Evolutionary conservation across 2,888 invertebrate genomes (phyloP), one percentile per base, ranked within the genome.

Genomic region (Laspeyria flexula): DNA sequence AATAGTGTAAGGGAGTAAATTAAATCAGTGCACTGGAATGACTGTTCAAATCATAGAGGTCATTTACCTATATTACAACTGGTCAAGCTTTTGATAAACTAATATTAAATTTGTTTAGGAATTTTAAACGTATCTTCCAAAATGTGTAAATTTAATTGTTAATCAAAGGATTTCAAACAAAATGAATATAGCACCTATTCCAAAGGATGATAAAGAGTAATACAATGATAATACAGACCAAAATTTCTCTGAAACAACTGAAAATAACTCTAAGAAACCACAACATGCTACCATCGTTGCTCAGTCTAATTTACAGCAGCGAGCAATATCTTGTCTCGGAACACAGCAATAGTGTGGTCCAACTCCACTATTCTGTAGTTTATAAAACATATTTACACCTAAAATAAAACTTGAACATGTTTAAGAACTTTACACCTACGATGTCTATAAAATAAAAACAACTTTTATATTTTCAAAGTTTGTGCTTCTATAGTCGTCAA

Each of bases 301-400:
- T 35, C 18, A 18, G 18, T 33, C 16, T 21, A 33, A 34, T 23
- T 30, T 31, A 27, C 29, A 35, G 11, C 16, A 35, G 18, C 16
- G n/a, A 10, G 11, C 34, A 4, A n/a, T 35, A 1, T n/a, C 34
- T 35, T 18, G n/a, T 35, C 18, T 18, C 5, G 18, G 18, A 18
- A 25, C 25, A 9, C 15, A 37, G 37, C 27, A 10, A 13, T 39
- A 15, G 25, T 39, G 27, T 15, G 30, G 9, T 1, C 33, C 18
- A 29, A 29, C 21, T 41, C 43, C 35, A 31, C 13, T 7, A 38
- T 30, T 11, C 11, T 35, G 15, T 41, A 42, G 42, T 35, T 52
- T 53, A 40, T 33, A 40, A 53, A 53, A 35, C 43, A 44, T 13
- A 54, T 60, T 60, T 43, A 48, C 56, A 48, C 49, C 40, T 60